These are phyloP conservation scores for Ceryle rudis DNA, from an alignment of 2,797 vertebrate genomes.

Conservation along the genomic window DNA sequence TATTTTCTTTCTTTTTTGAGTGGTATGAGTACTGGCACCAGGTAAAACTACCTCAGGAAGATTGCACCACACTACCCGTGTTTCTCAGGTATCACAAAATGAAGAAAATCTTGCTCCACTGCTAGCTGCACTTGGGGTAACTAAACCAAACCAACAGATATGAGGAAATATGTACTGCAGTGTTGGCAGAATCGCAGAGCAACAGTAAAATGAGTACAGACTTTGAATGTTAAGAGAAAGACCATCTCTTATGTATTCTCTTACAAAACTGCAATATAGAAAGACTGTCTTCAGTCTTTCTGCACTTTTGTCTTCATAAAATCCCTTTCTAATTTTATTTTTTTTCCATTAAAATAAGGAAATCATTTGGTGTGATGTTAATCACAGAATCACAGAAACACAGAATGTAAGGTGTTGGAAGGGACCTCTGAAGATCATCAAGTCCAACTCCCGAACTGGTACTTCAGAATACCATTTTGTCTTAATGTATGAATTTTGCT, in stretches of 20 bases:
- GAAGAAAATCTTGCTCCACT: not conserved
- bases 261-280: not conserved
- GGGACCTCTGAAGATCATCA: too few species aligned
- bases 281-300: not conserved
- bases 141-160: not conserved
- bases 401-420: too few species aligned
- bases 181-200: not conserved
- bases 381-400: not conserved
- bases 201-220: not conserved
- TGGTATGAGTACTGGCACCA: not conserved
- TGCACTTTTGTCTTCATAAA: not conserved
- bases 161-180: not conserved
- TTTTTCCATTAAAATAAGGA: not conserved
- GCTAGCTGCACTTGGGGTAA: not conserved
- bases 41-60: not conserved
- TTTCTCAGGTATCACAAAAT: not conserved
- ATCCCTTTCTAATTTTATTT: not conserved
- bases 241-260: not conserved
- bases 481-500: not conserved
- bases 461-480: not conserved
- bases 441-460: not conserved
- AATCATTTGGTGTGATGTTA: not conserved
- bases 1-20: not conserved
- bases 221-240: not conserved
- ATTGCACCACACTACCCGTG: accelerated